Base-by-base conservation (phyloP, 2,113 vertebrate genomes). In the Platysteira castanea region DNA sequence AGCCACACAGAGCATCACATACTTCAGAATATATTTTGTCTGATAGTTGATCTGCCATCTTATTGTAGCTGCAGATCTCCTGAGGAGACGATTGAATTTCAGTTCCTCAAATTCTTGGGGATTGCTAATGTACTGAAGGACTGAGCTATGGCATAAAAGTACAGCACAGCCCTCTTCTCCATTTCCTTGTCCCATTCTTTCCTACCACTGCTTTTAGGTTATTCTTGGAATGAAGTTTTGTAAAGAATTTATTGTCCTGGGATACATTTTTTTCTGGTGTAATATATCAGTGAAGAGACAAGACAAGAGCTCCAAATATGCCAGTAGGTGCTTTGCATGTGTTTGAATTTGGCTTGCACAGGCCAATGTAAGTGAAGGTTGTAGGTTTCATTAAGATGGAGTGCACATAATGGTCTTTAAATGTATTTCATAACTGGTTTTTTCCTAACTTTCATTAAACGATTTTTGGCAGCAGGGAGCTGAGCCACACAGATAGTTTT, bases 321-420 rank as follows among this genome's bases (percentile, higher is more conserved):
- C 9, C 39, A 69, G 0, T 2, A 35, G 24, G 2, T 0, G 0
- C 15, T 49, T 87, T 57, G 37, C 1, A 0, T 0, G 0, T 23
- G 4, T 67, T 84, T 2, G 1, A 7, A n/a, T 69, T 61, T 77
- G 39, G 7, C 17, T 63, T 78, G 15, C 21, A 10, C 6, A 63
- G 12, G 9, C 33, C 41, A 31, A 13, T 42, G 14, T 28, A 50
- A 19, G 9, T n/a, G 33, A 70, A 64, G 15, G 18, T n/a, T 65
- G 26, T 6, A n/a, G 12, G 14, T 39, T 85, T 68, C 8, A 28
- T 9, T 41, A 28, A 33, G 50, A 42, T 6, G 6, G 27, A 64
- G 20, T 18, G 10, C 14, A 31, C 1, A 1, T 46, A 67, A 59
- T 23, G 15, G 33, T 47, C 68, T 88, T 16, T 56, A 75, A 95